Evolutionary conservation across 1,140 invertebrate species (phyloP).

Genomic region (Meloidogyne floridensis): DNA sequence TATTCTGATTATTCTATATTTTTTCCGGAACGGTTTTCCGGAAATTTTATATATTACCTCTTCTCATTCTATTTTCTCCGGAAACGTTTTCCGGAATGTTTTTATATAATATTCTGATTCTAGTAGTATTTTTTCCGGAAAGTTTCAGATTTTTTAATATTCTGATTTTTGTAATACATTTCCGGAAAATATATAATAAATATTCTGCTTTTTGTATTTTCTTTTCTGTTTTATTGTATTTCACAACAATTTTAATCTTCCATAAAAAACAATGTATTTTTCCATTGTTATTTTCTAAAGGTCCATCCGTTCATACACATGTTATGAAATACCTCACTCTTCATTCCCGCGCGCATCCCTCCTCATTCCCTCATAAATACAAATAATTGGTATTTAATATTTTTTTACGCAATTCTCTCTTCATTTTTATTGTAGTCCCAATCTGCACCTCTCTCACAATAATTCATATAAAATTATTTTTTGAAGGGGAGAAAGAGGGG

Average conservation of each 20-base stretch:
- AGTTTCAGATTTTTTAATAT: background rate
- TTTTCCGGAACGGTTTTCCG: no score
- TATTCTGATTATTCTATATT: no score
- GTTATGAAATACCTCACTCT: background rate
- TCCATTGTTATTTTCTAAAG: no score
- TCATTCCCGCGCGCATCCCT: background rate
- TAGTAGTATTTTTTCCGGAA: background rate
- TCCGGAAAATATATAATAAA: background rate
- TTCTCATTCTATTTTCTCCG: no score
- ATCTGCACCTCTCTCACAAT: background rate
- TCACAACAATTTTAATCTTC: background rate
- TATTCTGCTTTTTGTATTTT: no score
- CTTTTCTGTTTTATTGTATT: no score
- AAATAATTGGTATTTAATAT: background rate
- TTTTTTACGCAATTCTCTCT: background rate
- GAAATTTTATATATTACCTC: no score
- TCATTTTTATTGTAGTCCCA: constrained; percentile 4
- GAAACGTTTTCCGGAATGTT: background rate
- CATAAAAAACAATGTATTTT: background rate
- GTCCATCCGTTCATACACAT: no score
- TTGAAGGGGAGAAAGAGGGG: background rate
- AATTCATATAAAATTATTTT: background rate
- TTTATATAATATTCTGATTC: no score
- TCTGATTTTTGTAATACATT: background rate
- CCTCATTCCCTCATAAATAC: background rate